Conservation (phyloP, 2,888 invertebrate species). For the Lottia scabra region DNA sequence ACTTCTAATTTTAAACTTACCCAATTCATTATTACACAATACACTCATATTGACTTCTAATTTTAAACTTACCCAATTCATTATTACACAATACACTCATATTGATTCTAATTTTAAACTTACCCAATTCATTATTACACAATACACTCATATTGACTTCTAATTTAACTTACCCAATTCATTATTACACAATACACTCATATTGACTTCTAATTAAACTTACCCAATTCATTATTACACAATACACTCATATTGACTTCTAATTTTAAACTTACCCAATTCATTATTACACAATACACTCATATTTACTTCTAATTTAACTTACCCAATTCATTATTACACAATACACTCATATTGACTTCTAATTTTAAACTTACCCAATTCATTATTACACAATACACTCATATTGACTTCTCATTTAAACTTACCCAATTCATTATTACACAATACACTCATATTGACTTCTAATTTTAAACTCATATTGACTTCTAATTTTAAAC, state of each 20-base stretch:
- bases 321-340: conserved; percentile 71
- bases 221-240: conserved; percentile 71
- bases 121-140: conserved; percentile 71
- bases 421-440: conserved; percentile 70
- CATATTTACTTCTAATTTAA: conserved; percentile 68
- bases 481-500: conserved; percentile 65
- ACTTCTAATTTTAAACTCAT: conserved; percentile 65
- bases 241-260: conserved; percentile 70
- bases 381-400: conserved; percentile 71
- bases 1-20: conserved; percentile 63
- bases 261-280: conserved; percentile 61
- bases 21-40: conserved; percentile 71
- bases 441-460: conserved; percentile 70
- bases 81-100: conserved; percentile 71
- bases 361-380: conserved; percentile 62
- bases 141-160: conserved; percentile 70
- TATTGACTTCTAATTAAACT: conserved; percentile 68
- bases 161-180: no score
- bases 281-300: conserved; percentile 71
- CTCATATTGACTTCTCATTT: conserved; percentile 69
- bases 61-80: conserved; percentile 65
- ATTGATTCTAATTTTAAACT: conserved; percentile 65
- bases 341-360: conserved; percentile 70
- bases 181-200: conserved; percentile 70
- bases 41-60: conserved; percentile 70